These are phyloP conservation scores for Monochamus saltuarius DNA, from an alignment of 1,140 invertebrate genomes.

Conservation along the genomic window DNA sequence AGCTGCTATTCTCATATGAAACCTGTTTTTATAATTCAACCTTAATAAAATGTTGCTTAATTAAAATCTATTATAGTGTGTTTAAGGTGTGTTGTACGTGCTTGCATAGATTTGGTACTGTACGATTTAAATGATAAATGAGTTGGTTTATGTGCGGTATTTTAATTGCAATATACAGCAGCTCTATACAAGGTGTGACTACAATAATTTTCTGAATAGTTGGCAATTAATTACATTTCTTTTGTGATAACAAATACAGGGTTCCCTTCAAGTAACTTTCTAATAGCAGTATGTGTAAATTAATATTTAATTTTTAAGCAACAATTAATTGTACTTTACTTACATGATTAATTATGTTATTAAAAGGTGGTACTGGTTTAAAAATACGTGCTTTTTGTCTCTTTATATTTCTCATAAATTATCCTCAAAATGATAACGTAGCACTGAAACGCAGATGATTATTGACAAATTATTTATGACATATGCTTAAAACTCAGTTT, in stretches of 20 bases:
- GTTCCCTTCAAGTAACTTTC: too few species aligned
- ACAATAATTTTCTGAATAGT: neutral
- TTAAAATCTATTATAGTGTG: constrained; percentile 2
- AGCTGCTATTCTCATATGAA: neutral
- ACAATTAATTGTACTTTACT: too few species aligned
- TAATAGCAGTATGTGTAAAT: too few species aligned
- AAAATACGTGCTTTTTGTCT: too few species aligned
- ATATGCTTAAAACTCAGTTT: too few species aligned
- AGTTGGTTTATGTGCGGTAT: neutral
- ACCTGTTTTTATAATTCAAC: constrained; percentile 2
- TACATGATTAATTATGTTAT: too few species aligned
- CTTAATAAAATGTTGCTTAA: constrained; percentile 4
- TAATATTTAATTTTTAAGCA: too few species aligned
- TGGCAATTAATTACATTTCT: neutral
- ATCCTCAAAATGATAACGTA: neutral
- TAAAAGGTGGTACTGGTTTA: too few species aligned
- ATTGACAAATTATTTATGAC: neutral
- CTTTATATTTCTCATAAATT: neutral
- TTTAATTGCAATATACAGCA: constrained; percentile 2
- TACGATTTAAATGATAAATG: constrained; percentile 12
- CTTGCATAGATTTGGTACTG: constrained; percentile 2
- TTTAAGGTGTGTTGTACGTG: neutral
- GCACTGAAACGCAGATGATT: neutral
- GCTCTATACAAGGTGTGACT: neutral
- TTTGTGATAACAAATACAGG: neutral